A percentile compares a stretch with the other conserved stretches of the same genome.
Conservation (phyloP, 1,140 invertebrate genomes). For the Platorchestia sp. region DNA sequence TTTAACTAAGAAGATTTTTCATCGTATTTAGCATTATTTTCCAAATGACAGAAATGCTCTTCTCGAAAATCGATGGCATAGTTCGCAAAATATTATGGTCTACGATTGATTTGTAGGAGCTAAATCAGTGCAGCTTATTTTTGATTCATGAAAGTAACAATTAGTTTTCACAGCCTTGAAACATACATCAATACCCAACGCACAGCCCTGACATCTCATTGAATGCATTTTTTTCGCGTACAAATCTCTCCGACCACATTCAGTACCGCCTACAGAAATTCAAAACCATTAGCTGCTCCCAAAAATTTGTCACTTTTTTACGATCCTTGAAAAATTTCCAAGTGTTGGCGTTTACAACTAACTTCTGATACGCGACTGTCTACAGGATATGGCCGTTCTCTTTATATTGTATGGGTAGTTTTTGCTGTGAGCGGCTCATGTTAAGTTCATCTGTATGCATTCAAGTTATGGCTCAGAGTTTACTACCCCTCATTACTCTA, state of each 20-base stretch:
- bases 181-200: background rate
- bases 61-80: background rate
- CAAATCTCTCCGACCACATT: background rate
- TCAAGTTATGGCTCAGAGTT: background rate
- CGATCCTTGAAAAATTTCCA: background rate
- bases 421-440: background rate
- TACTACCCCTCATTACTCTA: too few species aligned
- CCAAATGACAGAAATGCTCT: background rate
- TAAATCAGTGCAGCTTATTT: background rate
- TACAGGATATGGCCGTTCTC: background rate
- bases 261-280: background rate
- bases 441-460: background rate
- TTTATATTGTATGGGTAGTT: background rate
- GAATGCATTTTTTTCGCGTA: too few species aligned
- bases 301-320: background rate
- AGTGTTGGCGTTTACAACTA: background rate
- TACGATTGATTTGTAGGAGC: background rate
- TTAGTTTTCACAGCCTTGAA: background rate
- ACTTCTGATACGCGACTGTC: background rate
- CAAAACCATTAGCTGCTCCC: background rate
- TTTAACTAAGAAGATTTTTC: too few species aligned
- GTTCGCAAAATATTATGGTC: background rate
- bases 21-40: background rate
- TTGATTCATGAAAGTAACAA: background rate
- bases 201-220: background rate